These are phyloP conservation scores for Xestia c-nigrum DNA, from an alignment of 2,888 invertebrate species.

Conservation along the genomic window DNA sequence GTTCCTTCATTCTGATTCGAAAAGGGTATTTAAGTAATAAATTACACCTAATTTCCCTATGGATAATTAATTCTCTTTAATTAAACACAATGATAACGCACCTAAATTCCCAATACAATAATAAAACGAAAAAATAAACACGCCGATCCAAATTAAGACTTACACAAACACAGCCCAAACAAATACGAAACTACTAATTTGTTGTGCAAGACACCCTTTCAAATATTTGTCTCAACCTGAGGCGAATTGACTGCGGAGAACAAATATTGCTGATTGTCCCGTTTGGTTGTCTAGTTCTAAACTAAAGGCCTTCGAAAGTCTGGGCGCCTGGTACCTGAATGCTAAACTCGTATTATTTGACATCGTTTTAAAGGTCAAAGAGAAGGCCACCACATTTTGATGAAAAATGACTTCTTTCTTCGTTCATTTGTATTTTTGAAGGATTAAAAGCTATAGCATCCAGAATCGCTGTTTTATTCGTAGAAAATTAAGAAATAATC, in stretches of 20 bases:
- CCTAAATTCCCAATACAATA: not conserved
- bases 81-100: not conserved
- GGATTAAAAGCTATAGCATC: not conserved
- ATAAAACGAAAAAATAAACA: slow-evolving; percentile 30
- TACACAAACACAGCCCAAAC: slow-evolving; percentile 57
- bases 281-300: slow-evolving; percentile 28
- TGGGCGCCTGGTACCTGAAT: slow-evolving; percentile 20
- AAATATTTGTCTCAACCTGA: slow-evolving; percentile 62
- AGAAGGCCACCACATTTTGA: not conserved
- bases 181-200: slow-evolving; percentile 64
- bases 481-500: not conserved
- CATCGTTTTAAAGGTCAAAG: not conserved
- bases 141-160: slow-evolving; percentile 49
- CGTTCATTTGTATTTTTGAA: not conserved
- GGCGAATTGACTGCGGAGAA: slow-evolving; percentile 37
- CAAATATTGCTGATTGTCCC: slow-evolving; percentile 56
- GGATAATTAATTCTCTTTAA: not conserved
- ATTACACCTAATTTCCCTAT: not conserved
- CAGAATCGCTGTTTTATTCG: not conserved
- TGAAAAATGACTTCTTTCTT: not conserved
- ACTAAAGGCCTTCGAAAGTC: slow-evolving; percentile 11
- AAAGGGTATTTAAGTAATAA: not conserved
- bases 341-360: not conserved
- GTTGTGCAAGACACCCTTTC: slow-evolving; percentile 61
- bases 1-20: not conserved